phyloP scores from a whole-genome alignment of 2,797 vertebrate genomes.

The Acanthurus lineatus region DNA sequence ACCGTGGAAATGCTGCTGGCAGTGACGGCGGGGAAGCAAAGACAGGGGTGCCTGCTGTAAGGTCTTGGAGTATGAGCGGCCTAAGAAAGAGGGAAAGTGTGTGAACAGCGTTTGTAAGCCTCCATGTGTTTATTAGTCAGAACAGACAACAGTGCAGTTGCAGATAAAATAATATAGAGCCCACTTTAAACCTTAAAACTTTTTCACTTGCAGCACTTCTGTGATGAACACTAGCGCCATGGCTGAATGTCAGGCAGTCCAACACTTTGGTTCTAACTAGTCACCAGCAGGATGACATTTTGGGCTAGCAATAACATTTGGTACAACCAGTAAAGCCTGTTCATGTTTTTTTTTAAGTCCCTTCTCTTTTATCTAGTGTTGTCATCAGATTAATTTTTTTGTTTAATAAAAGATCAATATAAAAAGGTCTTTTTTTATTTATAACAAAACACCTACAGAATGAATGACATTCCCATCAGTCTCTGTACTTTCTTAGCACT shows the following conservation, averaged over 20 bases:
- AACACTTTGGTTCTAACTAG: neutral
- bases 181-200: neutral
- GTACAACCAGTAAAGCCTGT: neutral
- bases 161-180: neutral
- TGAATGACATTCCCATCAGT: neutral
- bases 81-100: constrained; percentile 76
- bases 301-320: too few species aligned
- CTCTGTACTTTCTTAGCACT: too few species aligned
- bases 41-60: constrained; percentile 94
- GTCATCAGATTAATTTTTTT: neutral
- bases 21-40: constrained; percentile 90
- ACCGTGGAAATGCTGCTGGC: constrained; percentile 89
- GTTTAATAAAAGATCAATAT: neutral
- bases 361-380: neutral
- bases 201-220: neutral
- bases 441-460: neutral
- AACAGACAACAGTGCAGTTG: neutral
- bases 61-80: constrained; percentile 95
- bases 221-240: neutral
- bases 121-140: neutral
- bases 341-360: neutral
- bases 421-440: neutral
- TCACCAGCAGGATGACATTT: neutral
- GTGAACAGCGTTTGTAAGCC: neutral
- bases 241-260: neutral